These are phyloP conservation scores for Drosophila anomalata DNA, from an alignment of 2,888 invertebrate species.

Conservation along the genomic window DNA sequence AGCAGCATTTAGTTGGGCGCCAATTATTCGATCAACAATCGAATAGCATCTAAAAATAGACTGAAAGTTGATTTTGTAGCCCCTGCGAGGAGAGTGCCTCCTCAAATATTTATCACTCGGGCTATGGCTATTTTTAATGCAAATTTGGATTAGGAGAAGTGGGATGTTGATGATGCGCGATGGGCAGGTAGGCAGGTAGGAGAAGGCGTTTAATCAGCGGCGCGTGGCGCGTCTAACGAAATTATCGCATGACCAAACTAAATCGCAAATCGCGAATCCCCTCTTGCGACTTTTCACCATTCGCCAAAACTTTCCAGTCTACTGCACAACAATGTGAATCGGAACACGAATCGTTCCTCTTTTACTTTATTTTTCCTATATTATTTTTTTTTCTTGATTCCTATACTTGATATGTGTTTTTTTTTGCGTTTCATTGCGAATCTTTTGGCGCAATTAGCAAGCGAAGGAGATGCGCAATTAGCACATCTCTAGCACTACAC, in stretches of 20 bases:
- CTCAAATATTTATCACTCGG: slow-evolving; percentile 58
- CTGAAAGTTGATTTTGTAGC: slow-evolving; percentile 17
- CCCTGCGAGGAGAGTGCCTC: slow-evolving; percentile 33
- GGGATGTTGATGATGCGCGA: neutral
- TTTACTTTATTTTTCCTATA: neutral
- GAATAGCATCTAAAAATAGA: slow-evolving; percentile 53
- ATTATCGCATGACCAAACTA: slow-evolving; percentile 48
- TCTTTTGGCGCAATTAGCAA: slow-evolving; percentile 62
- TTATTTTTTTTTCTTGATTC: too few species aligned
- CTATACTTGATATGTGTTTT: neutral
- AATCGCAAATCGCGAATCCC: slow-evolving; percentile 15
- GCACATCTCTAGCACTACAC: slow-evolving; percentile 57
- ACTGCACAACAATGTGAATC: slow-evolving; percentile 57
- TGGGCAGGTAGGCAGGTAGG: neutral
- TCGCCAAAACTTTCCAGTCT: slow-evolving; percentile 66
- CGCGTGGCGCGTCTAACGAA: slow-evolving; percentile 48
- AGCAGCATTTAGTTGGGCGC: slow-evolving; percentile 18
- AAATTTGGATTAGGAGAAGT: slow-evolving; percentile 13
- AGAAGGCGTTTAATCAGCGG: slow-evolving; percentile 42
- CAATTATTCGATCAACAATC: slow-evolving; percentile 36
- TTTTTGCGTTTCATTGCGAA: slow-evolving; percentile 25
- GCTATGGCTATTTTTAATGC: slow-evolving; percentile 59
- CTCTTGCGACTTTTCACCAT: slow-evolving; percentile 26
- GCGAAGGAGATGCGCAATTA: slow-evolving; percentile 56
- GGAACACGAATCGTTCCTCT: slow-evolving; percentile 46